A percentile compares a stretch with the other conserved stretches of the same genome.
These are phyloP conservation scores for Pogonocichla stellata DNA, from an alignment of 2,113 vertebrate genomes.

Conservation along the genomic window DNA sequence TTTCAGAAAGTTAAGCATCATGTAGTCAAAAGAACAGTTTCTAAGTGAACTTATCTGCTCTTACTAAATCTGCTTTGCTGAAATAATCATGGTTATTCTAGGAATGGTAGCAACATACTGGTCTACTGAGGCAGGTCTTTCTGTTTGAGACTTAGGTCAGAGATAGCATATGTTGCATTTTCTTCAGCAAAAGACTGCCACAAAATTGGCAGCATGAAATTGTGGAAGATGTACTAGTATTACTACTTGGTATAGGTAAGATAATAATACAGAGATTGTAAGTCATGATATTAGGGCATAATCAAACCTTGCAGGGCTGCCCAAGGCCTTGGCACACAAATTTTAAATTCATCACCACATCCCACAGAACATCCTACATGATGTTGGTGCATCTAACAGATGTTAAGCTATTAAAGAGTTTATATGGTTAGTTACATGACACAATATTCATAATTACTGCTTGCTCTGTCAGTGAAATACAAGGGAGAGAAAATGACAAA, in stretches of 20 bases:
- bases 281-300: background rate
- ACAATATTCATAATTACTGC: background rate
- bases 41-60: background rate
- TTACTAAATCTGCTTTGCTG: background rate
- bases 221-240: background rate
- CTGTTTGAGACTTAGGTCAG: background rate
- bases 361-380: background rate
- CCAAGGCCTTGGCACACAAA: background rate
- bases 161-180: background rate
- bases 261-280: background rate
- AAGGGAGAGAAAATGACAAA: slow-evolving; percentile 10
- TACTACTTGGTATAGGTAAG: background rate
- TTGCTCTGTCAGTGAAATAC: background rate
- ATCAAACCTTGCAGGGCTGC: background rate
- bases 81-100: background rate
- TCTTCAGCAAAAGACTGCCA: background rate
- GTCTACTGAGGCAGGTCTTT: background rate
- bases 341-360: background rate
- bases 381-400: background rate
- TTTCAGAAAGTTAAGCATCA: background rate
- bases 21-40: background rate
- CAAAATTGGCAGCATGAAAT: background rate
- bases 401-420: background rate
- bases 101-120: background rate
- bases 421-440: background rate